These are phyloP conservation scores for Mugil cephalus DNA, from an alignment of 2,113 vertebrate species.

Conservation along the genomic window DNA sequence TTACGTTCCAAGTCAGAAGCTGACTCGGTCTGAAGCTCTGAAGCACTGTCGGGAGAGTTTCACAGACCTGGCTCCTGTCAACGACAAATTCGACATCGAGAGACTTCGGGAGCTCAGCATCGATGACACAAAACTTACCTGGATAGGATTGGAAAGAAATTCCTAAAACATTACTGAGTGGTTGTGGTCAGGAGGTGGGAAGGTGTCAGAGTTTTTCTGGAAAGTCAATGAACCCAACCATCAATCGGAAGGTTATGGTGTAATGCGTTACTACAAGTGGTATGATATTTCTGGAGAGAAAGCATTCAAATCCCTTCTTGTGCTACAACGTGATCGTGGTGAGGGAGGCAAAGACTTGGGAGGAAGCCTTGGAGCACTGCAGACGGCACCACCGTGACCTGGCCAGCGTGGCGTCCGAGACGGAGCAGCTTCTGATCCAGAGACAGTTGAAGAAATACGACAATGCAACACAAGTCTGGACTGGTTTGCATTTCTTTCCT, in stretches of 20 bases:
- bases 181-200: conserved; percentile 53
- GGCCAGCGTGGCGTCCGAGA: conserved; percentile 41
- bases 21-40: conserved; percentile 16
- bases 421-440: conserved; percentile 54
- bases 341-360: conserved; percentile 50
- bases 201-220: conserved; percentile 27
- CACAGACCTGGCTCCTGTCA: conserved; percentile 56
- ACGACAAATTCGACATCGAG: accelerated
- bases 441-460: not conserved
- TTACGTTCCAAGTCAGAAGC: accelerated
- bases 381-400: conserved; percentile 22
- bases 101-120: accelerated
- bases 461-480: conserved; percentile 22
- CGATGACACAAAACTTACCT: accelerated
- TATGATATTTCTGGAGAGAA: accelerated
- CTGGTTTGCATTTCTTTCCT: conserved; percentile 50
- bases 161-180: not conserved
- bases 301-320: accelerated
- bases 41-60: not conserved
- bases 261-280: accelerated
- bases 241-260: accelerated
- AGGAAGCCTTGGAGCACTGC: conserved; percentile 51
- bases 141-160: conserved; percentile 43
- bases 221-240: accelerated
- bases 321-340: conserved; percentile 42